Evolutionary conservation across 2,888 invertebrate species (phyloP).

Genomic region (Uloborus plumipes): DNA sequence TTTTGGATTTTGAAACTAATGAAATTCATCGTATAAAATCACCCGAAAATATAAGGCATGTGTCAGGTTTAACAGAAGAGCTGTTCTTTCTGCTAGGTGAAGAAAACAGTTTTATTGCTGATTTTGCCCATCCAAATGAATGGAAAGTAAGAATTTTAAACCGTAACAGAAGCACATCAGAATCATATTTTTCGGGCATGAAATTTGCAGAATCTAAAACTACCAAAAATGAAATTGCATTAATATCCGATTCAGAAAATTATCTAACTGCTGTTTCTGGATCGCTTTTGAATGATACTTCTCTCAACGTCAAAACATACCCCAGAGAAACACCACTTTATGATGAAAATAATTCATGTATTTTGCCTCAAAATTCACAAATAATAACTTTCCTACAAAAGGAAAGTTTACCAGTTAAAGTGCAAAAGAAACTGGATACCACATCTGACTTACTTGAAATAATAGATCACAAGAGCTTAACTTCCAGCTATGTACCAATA

Average conservation of each 20-base stretch:
- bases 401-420: too few relatives aligned
- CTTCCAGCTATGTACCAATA: constrained; percentile 75
- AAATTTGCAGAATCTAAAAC: too few relatives aligned
- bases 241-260: not conserved
- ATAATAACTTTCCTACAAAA: not conserved
- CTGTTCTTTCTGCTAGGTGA: constrained; percentile 12
- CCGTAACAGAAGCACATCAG: not conserved
- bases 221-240: too few relatives aligned
- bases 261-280: constrained; percentile 37
- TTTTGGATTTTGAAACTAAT: constrained; percentile 30
- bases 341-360: constrained; percentile 14
- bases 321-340: constrained; percentile 27
- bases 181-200: not conserved
- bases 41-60: constrained; percentile 13
- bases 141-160: constrained; percentile 26
- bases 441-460: constrained; percentile 74
- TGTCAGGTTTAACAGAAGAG: constrained; percentile 23
- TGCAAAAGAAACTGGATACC: too few relatives aligned
- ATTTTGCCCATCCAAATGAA: constrained; percentile 19
- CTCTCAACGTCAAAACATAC: constrained; percentile 16
- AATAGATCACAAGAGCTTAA: constrained; percentile 73
- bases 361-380: constrained; percentile 25
- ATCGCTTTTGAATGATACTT: constrained; percentile 18
- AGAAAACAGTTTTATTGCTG: constrained; percentile 17
- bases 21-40: constrained; percentile 5